Percentiles rank a stretch among this genome's conserved stretches.
phyloP scores from a whole-genome alignment of 1,140 invertebrate species.

The Penaeus chinensis region DNA sequence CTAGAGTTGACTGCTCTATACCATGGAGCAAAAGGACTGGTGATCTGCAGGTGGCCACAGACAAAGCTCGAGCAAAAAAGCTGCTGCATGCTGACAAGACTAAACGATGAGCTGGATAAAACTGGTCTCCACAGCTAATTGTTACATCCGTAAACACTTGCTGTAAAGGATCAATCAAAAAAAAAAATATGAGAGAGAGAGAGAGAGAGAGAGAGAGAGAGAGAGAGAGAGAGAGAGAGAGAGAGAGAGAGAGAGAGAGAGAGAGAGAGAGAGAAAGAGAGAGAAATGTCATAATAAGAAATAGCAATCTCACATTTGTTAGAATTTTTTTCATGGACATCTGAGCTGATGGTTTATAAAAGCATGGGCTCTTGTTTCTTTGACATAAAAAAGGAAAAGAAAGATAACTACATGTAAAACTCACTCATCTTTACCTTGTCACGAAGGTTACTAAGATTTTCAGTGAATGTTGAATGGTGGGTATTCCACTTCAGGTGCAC shows the following conservation, averaged over 20 bases:
- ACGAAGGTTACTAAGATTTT: no score
- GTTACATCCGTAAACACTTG: slow-evolving; percentile 47
- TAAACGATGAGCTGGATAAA: slow-evolving; percentile 45
- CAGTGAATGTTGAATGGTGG: no score
- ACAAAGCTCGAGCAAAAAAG: slow-evolving; percentile 22
- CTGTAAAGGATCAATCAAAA: slow-evolving; percentile 10
- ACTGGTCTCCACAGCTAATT: slow-evolving; percentile 40
- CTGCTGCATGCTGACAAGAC: slow-evolving; percentile 39
- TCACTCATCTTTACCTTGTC: no score
- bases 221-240: slow-evolving; percentile 18
- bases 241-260: neutral
- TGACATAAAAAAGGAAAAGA: no score
- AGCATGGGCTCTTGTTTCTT: no score
- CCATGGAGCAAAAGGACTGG: slow-evolving; percentile 38
- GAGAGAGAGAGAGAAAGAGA: no score
- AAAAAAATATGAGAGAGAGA: neutral
- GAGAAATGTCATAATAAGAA: no score
- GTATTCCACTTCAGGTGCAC: no score
- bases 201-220: slow-evolving; percentile 11
- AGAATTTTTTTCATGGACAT: no score
- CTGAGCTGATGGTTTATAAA: no score
- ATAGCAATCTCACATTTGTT: no score
- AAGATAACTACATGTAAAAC: no score
- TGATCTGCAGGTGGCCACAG: slow-evolving; percentile 14
- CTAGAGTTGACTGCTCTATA: slow-evolving; percentile 35